Percentiles rank a stretch among this genome's conserved stretches.
These are phyloP conservation scores for Drosophila serrata DNA, from an alignment of 1,140 invertebrate genomes.

Conservation along the genomic window DNA sequence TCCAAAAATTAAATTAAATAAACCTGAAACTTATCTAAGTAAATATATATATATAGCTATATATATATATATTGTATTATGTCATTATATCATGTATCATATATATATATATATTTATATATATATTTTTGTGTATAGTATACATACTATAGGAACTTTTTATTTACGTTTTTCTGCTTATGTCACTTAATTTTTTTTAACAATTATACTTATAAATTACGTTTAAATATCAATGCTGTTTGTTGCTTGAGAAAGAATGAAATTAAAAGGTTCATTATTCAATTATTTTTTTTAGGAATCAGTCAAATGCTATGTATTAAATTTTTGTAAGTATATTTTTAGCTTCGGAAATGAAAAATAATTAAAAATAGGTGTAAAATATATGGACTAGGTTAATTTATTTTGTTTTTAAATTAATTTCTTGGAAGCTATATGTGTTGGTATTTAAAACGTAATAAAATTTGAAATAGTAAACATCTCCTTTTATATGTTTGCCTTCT, in stretches of 20 bases:
- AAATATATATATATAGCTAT: too few species aligned
- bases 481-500: too few species aligned
- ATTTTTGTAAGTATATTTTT: not conserved
- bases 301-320: not conserved
- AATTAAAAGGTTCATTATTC: not conserved
- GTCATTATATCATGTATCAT: too few species aligned
- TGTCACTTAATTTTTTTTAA: not conserved
- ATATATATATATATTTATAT: not conserved
- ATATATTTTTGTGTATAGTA: not conserved
- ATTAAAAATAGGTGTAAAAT: not conserved
- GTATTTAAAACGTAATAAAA: constrained; percentile 5
- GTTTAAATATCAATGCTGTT: not conserved
- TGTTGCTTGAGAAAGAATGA: not conserved
- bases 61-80: too few species aligned
- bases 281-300: constrained; percentile 4
- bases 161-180: not conserved
- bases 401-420: not conserved
- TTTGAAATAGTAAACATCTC: constrained; percentile 2
- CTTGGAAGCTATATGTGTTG: not conserved
- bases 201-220: constrained; percentile 4
- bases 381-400: not conserved
- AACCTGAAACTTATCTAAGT: not conserved
- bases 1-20: not conserved
- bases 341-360: not conserved
- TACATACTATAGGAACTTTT: constrained; percentile 11